Conservation (phyloP, 2,113 vertebrate species). For the Hemichromis elongatus region DNA sequence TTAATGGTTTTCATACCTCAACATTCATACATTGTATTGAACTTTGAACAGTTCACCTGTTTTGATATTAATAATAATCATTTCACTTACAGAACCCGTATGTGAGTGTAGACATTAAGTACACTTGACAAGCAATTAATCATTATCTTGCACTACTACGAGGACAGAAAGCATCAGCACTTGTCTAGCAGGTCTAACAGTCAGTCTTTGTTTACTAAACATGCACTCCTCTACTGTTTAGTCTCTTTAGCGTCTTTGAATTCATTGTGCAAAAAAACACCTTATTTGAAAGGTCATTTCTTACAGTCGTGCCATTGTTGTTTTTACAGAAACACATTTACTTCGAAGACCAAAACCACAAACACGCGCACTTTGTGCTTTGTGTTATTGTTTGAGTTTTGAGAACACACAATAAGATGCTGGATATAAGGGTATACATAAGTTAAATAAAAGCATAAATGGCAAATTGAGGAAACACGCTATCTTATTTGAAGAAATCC, state of each 20-base stretch:
- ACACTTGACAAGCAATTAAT: background rate
- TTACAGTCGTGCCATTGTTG: constrained; percentile 16
- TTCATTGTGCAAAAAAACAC: constrained; percentile 1
- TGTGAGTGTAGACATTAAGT: background rate
- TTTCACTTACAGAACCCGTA: background rate
- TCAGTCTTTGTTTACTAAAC: constrained; percentile 54
- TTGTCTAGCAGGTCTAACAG: constrained; percentile 46
- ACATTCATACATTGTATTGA: background rate
- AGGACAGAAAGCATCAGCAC: constrained; percentile 25
- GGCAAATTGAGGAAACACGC: background rate
- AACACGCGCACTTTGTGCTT: background rate
- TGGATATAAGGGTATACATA: background rate
- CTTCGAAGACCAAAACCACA: background rate
- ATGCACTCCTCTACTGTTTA: constrained; percentile 19
- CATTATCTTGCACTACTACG: background rate
- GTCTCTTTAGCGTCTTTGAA: background rate
- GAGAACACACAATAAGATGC: background rate
- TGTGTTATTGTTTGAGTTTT: background rate
- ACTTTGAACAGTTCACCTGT: background rate
- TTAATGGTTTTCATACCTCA: background rate
- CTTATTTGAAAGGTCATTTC: constrained; percentile 9
- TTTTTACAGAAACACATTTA: constrained; percentile 23
- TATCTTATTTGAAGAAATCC: background rate
- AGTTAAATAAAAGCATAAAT: background rate
- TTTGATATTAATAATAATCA: background rate